Conservation (phyloP, 2,113 vertebrate species). For the Nothobranchius kuhntae region DNA sequence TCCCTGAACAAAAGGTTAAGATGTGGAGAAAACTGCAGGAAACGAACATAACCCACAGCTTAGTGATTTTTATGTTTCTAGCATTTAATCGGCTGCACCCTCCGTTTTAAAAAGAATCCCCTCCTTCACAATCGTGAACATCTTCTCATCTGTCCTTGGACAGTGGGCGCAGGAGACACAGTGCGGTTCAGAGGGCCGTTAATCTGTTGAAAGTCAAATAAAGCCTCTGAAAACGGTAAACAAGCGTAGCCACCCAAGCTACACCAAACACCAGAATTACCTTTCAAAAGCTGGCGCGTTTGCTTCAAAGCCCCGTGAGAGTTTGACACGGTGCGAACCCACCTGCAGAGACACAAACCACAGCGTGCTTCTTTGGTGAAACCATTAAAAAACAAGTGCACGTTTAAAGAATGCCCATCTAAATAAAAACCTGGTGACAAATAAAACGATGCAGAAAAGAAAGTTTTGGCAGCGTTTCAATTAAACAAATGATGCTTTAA, state of each 20-base stretch:
- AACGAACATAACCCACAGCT: constrained; percentile 7
- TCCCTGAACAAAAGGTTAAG: not conserved
- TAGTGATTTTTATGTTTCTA: not conserved
- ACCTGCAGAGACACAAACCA: constrained; percentile 80
- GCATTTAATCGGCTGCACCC: not conserved
- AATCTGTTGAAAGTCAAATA: constrained; percentile 29
- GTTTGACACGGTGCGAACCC: constrained; percentile 97
- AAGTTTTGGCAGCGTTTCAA: constrained; percentile 11
- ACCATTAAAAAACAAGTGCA: constrained; percentile 1
- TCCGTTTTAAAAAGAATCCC: constrained; percentile 22
- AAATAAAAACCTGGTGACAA: constrained; percentile 29
- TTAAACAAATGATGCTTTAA: constrained; percentile 22
- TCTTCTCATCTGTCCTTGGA: not conserved
- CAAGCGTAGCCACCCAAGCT: not conserved
- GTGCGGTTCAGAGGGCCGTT: constrained; percentile 1
- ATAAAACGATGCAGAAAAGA: constrained; percentile 23
- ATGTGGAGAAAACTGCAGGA: no score
- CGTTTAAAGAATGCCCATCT: constrained; percentile 20
- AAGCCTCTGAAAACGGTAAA: constrained; percentile 16
- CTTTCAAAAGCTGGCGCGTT: constrained; percentile 98
- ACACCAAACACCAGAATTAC: constrained; percentile 71
- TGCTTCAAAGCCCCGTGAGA: constrained; percentile 96
- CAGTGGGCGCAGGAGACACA: constrained; percentile 6
- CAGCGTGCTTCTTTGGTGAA: constrained; percentile 4
- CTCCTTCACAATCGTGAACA: constrained; percentile 6